A percentile compares a stretch with the other conserved stretches of the same genome.
These are phyloP conservation scores for Clivina fossor DNA, from an alignment of 2,888 invertebrate genomes.

Conservation along the genomic window DNA sequence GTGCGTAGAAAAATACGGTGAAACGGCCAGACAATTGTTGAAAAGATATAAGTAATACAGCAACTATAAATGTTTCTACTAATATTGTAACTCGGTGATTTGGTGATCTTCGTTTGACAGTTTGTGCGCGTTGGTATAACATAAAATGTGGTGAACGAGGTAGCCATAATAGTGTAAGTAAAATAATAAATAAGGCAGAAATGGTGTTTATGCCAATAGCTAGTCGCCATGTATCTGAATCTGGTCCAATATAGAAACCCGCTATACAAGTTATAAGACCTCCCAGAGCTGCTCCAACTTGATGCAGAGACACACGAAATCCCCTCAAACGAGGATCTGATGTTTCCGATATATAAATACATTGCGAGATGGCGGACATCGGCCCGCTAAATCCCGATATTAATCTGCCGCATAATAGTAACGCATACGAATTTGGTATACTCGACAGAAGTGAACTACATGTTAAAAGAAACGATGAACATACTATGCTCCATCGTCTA, in stretches of 20 bases:
- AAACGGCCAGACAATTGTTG: conserved; percentile 56
- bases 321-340: conserved; percentile 53
- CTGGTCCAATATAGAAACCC: conserved; percentile 45
- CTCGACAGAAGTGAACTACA: conserved; percentile 52
- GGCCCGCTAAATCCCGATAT: conserved; percentile 55
- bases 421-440: conserved; percentile 46
- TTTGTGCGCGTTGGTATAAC: conserved; percentile 38
- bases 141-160: conserved; percentile 54
- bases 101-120: no score
- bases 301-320: conserved; percentile 55
- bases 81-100: conserved; percentile 49
- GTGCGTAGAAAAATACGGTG: conserved; percentile 55
- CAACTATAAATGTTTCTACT: conserved; percentile 50
- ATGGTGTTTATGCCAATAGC: no score
- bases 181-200: no score
- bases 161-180: conserved; percentile 52
- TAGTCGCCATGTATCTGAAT: conserved; percentile 52
- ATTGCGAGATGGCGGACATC: conserved; percentile 55
- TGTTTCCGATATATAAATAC: conserved; percentile 56
- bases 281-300: conserved; percentile 54
- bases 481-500: conserved; percentile 52
- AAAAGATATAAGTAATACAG: no score
- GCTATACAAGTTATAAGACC: conserved; percentile 53
- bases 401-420: no score
- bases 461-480: conserved; percentile 50